These are phyloP conservation scores for Pachypanchax playfairii DNA, from an alignment of 2,113 vertebrate species.

Conservation along the genomic window DNA sequence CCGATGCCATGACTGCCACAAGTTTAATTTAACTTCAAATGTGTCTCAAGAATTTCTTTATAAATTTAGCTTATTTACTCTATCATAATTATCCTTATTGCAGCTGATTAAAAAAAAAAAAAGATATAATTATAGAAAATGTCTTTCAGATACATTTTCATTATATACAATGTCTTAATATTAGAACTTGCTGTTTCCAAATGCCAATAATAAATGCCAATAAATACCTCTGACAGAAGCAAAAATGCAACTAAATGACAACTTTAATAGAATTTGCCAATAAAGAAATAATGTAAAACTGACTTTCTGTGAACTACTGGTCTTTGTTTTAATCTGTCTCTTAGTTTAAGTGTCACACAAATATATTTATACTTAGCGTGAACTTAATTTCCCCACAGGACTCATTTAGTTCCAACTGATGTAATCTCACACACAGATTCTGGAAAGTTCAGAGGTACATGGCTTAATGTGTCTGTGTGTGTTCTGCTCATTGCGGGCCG, in stretches of 20 bases:
- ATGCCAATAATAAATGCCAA: too few relatives aligned
- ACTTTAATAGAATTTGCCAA: too few relatives aligned
- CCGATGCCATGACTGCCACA: neutral
- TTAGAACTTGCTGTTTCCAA: too few relatives aligned
- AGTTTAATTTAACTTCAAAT: neutral
- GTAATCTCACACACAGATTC: slow-evolving; percentile 44
- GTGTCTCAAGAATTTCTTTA: neutral
- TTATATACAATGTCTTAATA: too few relatives aligned
- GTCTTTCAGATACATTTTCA: too few relatives aligned
- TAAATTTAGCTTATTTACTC: neutral
- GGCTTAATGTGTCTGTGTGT: slow-evolving; percentile 58
- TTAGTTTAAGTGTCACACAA: too few relatives aligned
- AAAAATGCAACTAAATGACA: too few relatives aligned
- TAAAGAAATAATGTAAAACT: too few relatives aligned
- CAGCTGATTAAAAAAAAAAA: too few relatives aligned
- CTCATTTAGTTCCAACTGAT: slow-evolving; percentile 42
- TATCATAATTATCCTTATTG: too few relatives aligned
- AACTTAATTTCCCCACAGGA: slow-evolving; percentile 34
- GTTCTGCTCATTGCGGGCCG: slow-evolving; percentile 36
- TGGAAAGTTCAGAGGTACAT: slow-evolving; percentile 42
- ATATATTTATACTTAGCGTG: slow-evolving; percentile 17
- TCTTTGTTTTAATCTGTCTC: slow-evolving; percentile 20
- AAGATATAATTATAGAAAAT: too few relatives aligned
- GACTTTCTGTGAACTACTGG: neutral
- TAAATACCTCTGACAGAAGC: too few relatives aligned